Percentiles rank a stretch among this genome's conserved stretches.
These are phyloP conservation scores for Melanerpes aurifrons DNA, from an alignment of 2,113 vertebrate genomes.

Conservation along the genomic window DNA sequence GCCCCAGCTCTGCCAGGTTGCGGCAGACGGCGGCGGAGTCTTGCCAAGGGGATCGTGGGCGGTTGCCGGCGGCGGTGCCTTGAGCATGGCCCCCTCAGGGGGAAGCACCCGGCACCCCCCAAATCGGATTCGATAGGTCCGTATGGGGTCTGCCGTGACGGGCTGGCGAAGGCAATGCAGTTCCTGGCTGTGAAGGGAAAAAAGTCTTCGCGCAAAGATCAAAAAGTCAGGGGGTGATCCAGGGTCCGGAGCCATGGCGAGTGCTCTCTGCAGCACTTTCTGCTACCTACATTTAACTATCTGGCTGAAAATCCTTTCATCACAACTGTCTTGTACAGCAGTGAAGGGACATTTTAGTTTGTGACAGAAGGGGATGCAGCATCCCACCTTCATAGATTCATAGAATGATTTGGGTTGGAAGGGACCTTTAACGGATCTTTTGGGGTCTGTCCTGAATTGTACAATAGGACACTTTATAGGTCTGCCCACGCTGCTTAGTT, in stretches of 20 bases:
- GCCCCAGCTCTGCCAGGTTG: constrained; percentile 13
- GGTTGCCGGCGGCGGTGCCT: background rate
- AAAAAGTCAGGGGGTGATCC: background rate
- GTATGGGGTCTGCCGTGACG: background rate
- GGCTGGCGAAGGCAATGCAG: background rate
- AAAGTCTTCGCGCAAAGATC: background rate
- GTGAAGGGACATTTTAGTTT: background rate
- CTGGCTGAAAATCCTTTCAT: background rate
- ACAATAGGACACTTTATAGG: rapidly evolving
- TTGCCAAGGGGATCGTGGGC: constrained; percentile 1
- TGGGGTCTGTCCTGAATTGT: background rate
- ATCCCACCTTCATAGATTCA: background rate
- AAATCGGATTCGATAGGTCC: background rate
- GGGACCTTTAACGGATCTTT: too few relatives aligned
- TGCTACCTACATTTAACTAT: background rate
- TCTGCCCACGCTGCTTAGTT: background rate
- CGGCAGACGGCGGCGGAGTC: background rate
- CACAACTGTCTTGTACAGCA: background rate
- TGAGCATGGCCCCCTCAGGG: background rate
- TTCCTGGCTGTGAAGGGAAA: background rate
- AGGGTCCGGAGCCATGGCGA: background rate
- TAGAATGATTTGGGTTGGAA: too few relatives aligned
- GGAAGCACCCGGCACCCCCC: constrained; percentile 12
- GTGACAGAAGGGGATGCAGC: background rate
- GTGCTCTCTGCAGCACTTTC: background rate